Percentiles rank a stretch among this genome's conserved stretches.
Conservation (phyloP, 2,888 invertebrate genomes). For the Chromoteleia sp. region DNA sequence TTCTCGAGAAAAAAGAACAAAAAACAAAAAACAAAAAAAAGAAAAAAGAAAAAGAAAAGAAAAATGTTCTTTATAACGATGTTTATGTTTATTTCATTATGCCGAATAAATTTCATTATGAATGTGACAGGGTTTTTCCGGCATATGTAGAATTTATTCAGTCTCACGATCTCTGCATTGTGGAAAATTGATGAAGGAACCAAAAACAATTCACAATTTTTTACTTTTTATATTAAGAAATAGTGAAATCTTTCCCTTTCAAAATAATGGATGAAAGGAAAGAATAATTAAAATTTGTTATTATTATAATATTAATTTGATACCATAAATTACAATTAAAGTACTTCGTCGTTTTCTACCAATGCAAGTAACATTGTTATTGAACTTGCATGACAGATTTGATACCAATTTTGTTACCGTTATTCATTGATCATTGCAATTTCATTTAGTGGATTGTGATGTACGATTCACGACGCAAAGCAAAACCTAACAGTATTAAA, state of each 20-base stretch:
- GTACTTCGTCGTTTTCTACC: constrained; percentile 18
- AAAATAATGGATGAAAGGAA: too few species aligned
- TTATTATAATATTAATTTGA: neutral
- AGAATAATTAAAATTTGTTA: neutral
- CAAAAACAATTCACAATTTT: neutral
- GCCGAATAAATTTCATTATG: constrained; percentile 50
- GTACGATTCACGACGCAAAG: constrained; percentile 45
- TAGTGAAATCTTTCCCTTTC: neutral
- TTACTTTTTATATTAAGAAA: neutral
- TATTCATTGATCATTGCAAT: constrained; percentile 39
- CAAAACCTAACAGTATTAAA: constrained; percentile 60
- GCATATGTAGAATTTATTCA: constrained; percentile 38
- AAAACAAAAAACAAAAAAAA: too few species aligned
- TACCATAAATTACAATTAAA: neutral
- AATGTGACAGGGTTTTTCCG: constrained; percentile 45
- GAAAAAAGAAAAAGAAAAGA: too few species aligned
- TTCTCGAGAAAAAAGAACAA: constrained; percentile 33
- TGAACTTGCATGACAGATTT: constrained; percentile 50
- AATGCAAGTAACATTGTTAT: constrained; percentile 16
- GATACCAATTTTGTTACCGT: constrained; percentile 34
- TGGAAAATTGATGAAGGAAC: constrained; percentile 17
- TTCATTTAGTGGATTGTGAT: constrained; percentile 44
- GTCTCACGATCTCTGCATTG: constrained; percentile 27
- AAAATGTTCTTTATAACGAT: constrained; percentile 55
- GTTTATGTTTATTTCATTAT: constrained; percentile 54